Base-by-base conservation (phyloP, 2,113 vertebrate genomes). In the Redunca redunca region DNA sequence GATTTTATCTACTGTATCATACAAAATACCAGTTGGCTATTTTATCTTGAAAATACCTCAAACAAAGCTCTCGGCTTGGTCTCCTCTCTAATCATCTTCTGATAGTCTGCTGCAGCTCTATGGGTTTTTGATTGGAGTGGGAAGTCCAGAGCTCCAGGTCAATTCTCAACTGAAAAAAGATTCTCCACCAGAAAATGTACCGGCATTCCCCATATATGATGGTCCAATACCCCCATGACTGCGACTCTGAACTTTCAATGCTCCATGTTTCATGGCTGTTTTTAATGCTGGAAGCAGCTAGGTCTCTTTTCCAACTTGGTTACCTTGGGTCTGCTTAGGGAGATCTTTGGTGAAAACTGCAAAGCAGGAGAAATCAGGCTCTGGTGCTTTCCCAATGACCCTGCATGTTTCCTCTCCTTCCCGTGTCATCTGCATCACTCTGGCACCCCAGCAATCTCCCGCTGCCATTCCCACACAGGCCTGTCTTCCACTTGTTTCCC, bases 91-190 rank as follows among this genome's bases (percentile, higher is more conserved):
- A 30, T 11, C 16, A 74, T 10, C 53, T 6, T 81, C 78, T 53
- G 43, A 58, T 15, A 36, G 36, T 48, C 36, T 74, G 48, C 50
- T 83, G 43, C 52, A 60, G 33, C 8, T 53, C 43, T 25, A 4
- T 12, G 19, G 58, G 25, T 36, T 77, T 17, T 64, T 67, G 52
- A 92, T 13, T 77, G 4, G 53, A 91, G 30, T 3, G 26, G 64
- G 52, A 91, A 36, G 15, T 96, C 94, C n/a, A 88, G 95, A 81
- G 21, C 43, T 78, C 58, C 77, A 52, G 23, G 83, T 86, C n/a
- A 92, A 1, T 19, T 58, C 36, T 85, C 7, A 96, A 33, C 23
- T 89, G 71, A 30, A 53, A 58, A 91, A 93, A 58, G 9, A n/a
- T 77, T 81, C 13, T 26, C 46, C 2, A 30, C 30, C 40, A 57